Conservation (phyloP, 2,113 vertebrate species). For the Coptodon bakossiorum region DNA sequence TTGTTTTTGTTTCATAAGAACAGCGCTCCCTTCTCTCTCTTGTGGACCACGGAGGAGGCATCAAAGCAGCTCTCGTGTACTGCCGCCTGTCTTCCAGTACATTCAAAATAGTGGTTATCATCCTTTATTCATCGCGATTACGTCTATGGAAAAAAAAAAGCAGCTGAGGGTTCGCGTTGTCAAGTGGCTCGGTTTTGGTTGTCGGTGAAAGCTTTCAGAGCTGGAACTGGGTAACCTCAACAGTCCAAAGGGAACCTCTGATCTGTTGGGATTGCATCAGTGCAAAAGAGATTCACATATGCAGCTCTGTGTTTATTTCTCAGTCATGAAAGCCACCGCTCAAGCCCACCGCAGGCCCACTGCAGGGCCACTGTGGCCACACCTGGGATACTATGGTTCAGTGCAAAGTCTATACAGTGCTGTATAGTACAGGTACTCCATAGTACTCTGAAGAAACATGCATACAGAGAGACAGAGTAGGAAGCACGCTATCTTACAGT, state of each 20-base stretch:
- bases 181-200: constrained; percentile 56
- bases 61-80: constrained; percentile 10
- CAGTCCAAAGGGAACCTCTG: constrained; percentile 58
- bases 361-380: constrained; percentile 14
- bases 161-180: constrained; percentile 55
- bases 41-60: background rate
- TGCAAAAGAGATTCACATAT: constrained; percentile 59
- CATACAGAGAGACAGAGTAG: constrained; percentile 70
- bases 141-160: constrained; percentile 5
- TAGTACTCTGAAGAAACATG: constrained; percentile 69
- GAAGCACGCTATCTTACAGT: constrained; percentile 70
- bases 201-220: constrained; percentile 43
- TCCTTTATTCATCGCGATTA: constrained; percentile 12
- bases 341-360: background rate
- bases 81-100: constrained; percentile 31
- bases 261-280: constrained; percentile 64
- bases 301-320: constrained; percentile 37
- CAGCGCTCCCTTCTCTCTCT: background rate
- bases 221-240: constrained; percentile 20
- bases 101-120: constrained; percentile 50
- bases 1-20: background rate
- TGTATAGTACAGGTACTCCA: constrained; percentile 68
- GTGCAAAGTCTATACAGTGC: constrained; percentile 74
- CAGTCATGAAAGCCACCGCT: background rate
- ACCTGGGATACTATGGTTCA: constrained; percentile 61